phyloP scores from a whole-genome alignment of 2,888 invertebrate genomes.

The Drosophila falleni region DNA sequence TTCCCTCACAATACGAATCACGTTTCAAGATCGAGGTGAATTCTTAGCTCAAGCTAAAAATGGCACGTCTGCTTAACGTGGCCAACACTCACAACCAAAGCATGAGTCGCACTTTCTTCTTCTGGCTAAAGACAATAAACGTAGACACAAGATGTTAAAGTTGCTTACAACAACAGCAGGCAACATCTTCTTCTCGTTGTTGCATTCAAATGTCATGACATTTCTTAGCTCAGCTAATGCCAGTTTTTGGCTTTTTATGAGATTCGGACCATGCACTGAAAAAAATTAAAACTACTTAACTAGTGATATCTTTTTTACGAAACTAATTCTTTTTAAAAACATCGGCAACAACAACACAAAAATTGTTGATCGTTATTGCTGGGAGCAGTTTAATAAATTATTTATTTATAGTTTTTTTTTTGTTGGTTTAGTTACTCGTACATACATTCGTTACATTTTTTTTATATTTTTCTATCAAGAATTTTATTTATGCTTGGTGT shows the following conservation, averaged over 20 bases:
- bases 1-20: conserved; percentile 63
- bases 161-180: conserved; percentile 10
- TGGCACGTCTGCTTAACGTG: conserved; percentile 58
- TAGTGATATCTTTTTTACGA: not conserved
- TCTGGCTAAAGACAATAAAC: conserved; percentile 6
- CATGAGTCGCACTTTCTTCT: conserved; percentile 36
- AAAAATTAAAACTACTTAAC: not conserved
- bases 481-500: no score
- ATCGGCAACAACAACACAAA: no score
- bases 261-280: conserved; percentile 21
- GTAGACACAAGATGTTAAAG: not conserved
- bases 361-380: no score
- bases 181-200: conserved; percentile 28
- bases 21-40: conserved; percentile 84
- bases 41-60: conserved; percentile 55
- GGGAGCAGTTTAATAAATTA: no score
- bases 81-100: conserved; percentile 4
- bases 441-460: no score
- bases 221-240: conserved; percentile 61
- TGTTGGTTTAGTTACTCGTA: no score
- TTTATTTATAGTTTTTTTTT: no score
- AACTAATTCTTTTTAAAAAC: not conserved
- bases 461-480: no score
- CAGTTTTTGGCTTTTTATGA: conserved; percentile 71
- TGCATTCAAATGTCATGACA: conserved; percentile 72